These are phyloP conservation scores for Trichonephila inaurata DNA, from an alignment of 1,140 invertebrate genomes.

Conservation along the genomic window DNA sequence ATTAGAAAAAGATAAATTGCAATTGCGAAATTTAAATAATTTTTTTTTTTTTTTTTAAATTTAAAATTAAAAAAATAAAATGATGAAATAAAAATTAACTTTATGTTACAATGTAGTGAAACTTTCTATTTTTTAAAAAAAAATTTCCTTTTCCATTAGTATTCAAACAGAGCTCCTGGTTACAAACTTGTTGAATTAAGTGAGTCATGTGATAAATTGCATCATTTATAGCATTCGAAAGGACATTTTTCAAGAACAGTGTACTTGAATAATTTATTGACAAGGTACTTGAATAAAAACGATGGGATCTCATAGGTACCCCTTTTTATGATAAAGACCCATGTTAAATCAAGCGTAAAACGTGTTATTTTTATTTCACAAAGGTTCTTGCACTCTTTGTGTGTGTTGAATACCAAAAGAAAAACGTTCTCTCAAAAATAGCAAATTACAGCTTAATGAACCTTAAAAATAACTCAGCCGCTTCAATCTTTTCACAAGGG, in stretches of 20 bases:
- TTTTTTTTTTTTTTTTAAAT: no score
- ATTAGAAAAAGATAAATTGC: no score
- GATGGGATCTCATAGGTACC: constrained; percentile 6
- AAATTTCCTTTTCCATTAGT: not conserved
- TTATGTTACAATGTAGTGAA: not conserved
- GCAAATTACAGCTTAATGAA: constrained; percentile 55
- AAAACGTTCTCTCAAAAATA: constrained; percentile 50
- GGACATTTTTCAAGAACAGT: not conserved
- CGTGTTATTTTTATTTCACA: constrained; percentile 24
- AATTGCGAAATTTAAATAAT: no score
- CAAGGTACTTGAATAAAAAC: constrained; percentile 26
- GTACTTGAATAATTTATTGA: constrained; percentile 42
- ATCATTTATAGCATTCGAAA: constrained; percentile 20
- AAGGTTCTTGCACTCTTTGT: constrained; percentile 32
- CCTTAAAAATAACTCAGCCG: constrained; percentile 46
- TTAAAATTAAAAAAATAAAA: no score
- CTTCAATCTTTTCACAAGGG: constrained; percentile 31
- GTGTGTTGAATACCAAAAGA: constrained; percentile 8
- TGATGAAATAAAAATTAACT: no score
- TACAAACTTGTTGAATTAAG: constrained; percentile 33
- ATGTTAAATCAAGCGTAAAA: constrained; percentile 8
- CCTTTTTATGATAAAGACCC: constrained; percentile 6
- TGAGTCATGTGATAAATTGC: constrained; percentile 42
- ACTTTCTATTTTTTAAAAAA: not conserved
- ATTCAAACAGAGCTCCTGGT: not conserved